These are phyloP conservation scores for Parnassius smintheus DNA, from an alignment of 2,888 invertebrate genomes.

Conservation along the genomic window DNA sequence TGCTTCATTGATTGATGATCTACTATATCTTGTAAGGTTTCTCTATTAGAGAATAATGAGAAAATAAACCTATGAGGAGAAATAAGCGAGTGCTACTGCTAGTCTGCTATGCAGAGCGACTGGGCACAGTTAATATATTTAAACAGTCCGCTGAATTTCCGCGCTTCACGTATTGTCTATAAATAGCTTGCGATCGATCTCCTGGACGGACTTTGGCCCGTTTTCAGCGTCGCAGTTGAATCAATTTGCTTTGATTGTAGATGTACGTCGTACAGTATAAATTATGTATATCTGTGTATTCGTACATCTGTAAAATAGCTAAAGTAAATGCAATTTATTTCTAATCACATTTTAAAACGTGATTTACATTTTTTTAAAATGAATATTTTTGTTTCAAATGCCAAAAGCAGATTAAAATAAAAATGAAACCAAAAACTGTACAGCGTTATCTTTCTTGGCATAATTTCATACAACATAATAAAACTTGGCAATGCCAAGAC, in stretches of 20 bases:
- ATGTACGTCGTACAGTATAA: slow-evolving; percentile 28
- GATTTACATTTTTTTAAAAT: not conserved
- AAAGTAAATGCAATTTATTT: too few relatives aligned
- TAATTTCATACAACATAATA: slow-evolving; percentile 39
- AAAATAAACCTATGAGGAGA: not conserved
- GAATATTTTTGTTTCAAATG: not conserved
- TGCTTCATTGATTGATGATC: slow-evolving; percentile 47
- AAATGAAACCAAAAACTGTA: slow-evolving; percentile 33
- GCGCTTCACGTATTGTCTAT: slow-evolving; percentile 40
- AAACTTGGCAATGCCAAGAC: slow-evolving; percentile 38
- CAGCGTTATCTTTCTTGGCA: slow-evolving; percentile 42
- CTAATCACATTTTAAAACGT: not conserved
- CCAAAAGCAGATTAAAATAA: not conserved
- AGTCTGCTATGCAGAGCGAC: not conserved
- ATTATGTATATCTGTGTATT: too few relatives aligned
- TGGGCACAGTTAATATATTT: not conserved
- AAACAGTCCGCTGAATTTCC: not conserved
- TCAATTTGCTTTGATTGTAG: slow-evolving; percentile 44
- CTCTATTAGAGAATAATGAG: too few relatives aligned
- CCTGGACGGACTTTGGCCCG: slow-evolving; percentile 50
- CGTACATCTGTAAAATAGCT: not conserved
- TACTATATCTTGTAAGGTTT: slow-evolving; percentile 9
- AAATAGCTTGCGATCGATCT: slow-evolving; percentile 40
- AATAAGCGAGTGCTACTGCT: not conserved
- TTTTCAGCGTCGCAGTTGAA: slow-evolving; percentile 39